These are phyloP conservation scores for Coranthus polyacanthus DNA, from an alignment of 2,797 vertebrate species.

Conservation along the genomic window DNA sequence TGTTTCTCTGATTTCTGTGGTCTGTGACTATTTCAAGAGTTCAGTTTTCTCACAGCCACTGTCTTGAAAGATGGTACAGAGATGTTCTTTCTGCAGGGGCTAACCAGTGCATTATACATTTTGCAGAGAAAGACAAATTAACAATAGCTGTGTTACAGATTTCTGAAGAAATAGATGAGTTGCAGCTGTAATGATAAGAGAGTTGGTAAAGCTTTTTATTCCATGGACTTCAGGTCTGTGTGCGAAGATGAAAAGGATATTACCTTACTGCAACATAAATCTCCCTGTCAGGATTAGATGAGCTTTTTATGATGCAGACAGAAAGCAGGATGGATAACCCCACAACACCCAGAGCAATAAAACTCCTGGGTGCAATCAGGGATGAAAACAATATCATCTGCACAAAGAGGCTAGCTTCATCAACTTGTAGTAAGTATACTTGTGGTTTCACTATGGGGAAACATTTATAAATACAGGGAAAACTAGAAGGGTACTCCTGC, in stretches of 20 bases:
- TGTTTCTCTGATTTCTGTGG: too few relatives aligned
- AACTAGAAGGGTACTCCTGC: too few relatives aligned
- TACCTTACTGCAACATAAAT: constrained; percentile 55
- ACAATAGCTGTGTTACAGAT: not conserved
- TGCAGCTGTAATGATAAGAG: not conserved
- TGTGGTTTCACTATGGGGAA: constrained; percentile 6
- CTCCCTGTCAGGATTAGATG: constrained; percentile 30
- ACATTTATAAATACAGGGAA: too few relatives aligned
- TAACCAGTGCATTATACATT: too few relatives aligned
- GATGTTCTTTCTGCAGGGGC: not conserved
- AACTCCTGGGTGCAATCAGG: constrained; percentile 23
- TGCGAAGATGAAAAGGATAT: constrained; percentile 32
- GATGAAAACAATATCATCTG: constrained; percentile 10
- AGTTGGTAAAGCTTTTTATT: constrained; percentile 1
- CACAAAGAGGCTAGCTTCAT: constrained; percentile 6
- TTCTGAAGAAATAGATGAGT: not conserved
- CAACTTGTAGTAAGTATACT: not conserved
- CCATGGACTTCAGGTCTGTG: constrained; percentile 14
- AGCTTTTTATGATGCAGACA: constrained; percentile 36
- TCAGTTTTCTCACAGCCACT: not conserved
- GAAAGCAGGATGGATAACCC: constrained; percentile 36
- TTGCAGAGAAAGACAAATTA: not conserved
- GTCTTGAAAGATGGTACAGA: not conserved
- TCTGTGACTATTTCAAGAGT: too few relatives aligned
- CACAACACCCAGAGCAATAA: constrained; percentile 15